Evolutionary conservation across 2,797 vertebrate species (phyloP), one percentile per base, ranked within the genome.

Genomic region (Xenopus petersii): DNA sequence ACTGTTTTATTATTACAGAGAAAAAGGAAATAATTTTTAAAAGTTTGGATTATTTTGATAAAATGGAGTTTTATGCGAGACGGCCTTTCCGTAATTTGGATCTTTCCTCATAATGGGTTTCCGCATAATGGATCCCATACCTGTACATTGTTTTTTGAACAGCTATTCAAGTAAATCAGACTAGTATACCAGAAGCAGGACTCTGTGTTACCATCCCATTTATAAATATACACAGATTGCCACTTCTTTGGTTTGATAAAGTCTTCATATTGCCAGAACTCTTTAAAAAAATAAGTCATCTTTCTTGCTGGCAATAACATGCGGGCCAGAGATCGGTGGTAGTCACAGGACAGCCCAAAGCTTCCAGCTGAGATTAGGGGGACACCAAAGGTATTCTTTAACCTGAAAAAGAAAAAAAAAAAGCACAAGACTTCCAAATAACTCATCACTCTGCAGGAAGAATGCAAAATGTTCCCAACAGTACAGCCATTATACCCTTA

Each of bases 321-420:
- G 49, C 97, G 92, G 3, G 92, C 95, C 81, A 99, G 81, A 68
- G 93, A 94, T 75, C 87, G 85, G 80, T 95, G 96, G 75, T 90
- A 92, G 91, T 98, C 93, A 83, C 97, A 98, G 0, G 97, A 95
- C 71, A 98, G 81, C 17, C 97, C 97, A 46, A 98, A 98, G 85
- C 96, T 98, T 82, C 96, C 97, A 3, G 95, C 95, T 12, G 97
- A 98, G 87, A 99, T 95, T 83, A 98, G 83, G 51, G 96, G 95
- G 48, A 94, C 90, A 73, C 84, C 91, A 85, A 94, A 82, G 60
- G 90, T 74, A 10, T 91, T 90, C 47, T 94, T 91, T 49, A 94
- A 88, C 82, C 92, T 94, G 82, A 77, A 73, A 73, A 84, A 66
- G 73, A 81, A 64, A 49, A 8, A 26, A 36, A 55, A 13, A 2